phyloP scores from a whole-genome alignment of 2,113 vertebrate species.

The Spheniscus mendiculus region DNA sequence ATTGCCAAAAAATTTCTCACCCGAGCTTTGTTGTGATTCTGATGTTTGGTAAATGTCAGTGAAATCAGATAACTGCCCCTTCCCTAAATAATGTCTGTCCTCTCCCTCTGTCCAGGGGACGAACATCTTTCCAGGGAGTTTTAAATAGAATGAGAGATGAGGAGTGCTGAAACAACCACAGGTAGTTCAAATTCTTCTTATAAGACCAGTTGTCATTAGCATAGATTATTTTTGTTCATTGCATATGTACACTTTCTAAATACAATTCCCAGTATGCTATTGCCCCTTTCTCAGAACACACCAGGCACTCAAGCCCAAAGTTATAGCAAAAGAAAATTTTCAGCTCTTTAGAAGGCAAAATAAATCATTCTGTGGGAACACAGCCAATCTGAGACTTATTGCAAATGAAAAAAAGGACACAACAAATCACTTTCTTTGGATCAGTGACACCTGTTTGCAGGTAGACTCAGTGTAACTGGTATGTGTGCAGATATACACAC shows the following conservation, averaged over 20 bases:
- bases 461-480: not conserved
- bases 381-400: not conserved
- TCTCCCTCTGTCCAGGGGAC: slow-evolving; percentile 7
- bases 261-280: not conserved
- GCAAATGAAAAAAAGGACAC: not conserved
- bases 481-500: not conserved
- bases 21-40: slow-evolving; percentile 30
- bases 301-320: not conserved
- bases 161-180: slow-evolving; percentile 11
- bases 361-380: not conserved
- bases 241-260: not conserved
- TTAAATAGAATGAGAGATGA: slow-evolving; percentile 46
- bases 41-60: slow-evolving; percentile 34
- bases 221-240: slow-evolving; percentile 34
- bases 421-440: not conserved
- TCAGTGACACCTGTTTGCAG: not conserved
- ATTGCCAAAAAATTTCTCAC: slow-evolving; percentile 35
- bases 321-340: not conserved
- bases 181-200: slow-evolving; percentile 17
- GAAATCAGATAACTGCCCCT: slow-evolving; percentile 33
- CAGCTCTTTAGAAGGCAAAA: not conserved
- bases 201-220: not conserved
- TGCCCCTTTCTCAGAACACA: not conserved
- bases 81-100: slow-evolving; percentile 17
- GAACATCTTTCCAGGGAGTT: slow-evolving; percentile 53